Base-by-base conservation (phyloP, 2,113 vertebrate genomes). In the Solea senegalensis region DNA sequence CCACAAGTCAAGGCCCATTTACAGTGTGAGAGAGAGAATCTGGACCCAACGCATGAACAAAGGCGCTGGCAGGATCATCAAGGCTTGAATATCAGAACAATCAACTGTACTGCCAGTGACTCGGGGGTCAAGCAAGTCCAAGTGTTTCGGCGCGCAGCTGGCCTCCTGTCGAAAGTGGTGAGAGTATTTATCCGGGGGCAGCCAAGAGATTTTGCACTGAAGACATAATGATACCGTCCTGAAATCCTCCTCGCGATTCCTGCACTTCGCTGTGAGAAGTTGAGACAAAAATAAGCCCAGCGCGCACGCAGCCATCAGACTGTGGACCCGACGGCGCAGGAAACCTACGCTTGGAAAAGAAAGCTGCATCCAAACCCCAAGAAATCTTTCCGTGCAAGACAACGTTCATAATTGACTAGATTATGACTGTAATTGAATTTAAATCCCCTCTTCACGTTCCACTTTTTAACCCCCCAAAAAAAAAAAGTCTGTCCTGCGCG, bases 121-220 rank as follows among this genome's bases (percentile, higher is more conserved):
- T 86, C 66, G 44, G 69, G 69, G 61, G 66, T 78, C 16, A 64
- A 79, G 50, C 62, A 39, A 89, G 82, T 77, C 49, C 72, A 72
- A 62, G 60, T 70, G 55, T 14, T 28, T 54, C 58, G 58, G 44
- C 15, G 43, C 45, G 58, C 53, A 61, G 73, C 48, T 74, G 73
- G 53, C 48, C 55, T 67, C 56, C 51, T 13, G 16, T 51, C 45
- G 48, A 62, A 62, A 57, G 56, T 55, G 52, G 53, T 69, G 71
- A 70, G 57, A 65, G 28, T 54, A 69, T 73, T 80, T 58, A 67
- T 73, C 57, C 65, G 69, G 48, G 54, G 51, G 39, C 5, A 59
- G 78, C 59, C 63, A 66, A 45, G 58, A 70, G 21, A 43, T 70
- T 80, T 87, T 80, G 50, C 52, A 54, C 43, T 43, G 62, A 84